Conservation (phyloP, 2,113 vertebrate genomes). For the Microcebus jonahi region DNA sequence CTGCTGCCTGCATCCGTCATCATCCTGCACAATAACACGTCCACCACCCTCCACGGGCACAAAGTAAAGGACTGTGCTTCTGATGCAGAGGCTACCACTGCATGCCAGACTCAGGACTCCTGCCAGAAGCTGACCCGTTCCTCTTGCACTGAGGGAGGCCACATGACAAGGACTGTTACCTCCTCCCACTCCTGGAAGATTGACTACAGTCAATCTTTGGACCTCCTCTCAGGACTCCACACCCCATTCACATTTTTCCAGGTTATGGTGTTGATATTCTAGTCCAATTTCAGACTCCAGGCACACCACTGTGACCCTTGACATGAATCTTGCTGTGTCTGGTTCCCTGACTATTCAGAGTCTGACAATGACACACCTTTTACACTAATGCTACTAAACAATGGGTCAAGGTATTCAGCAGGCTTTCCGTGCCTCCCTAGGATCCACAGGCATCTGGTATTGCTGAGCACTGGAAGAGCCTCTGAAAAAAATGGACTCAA, state of each 20-base stretch:
- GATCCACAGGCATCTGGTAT: background rate
- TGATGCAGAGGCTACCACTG: no score
- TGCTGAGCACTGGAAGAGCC: background rate
- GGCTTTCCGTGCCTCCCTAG: background rate
- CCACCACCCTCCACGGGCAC: background rate
- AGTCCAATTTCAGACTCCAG: background rate
- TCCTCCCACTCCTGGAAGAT: background rate
- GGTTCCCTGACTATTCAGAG: background rate
- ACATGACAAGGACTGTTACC: background rate
- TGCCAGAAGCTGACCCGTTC: background rate
- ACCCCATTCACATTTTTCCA: background rate
- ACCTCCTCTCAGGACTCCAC: background rate
- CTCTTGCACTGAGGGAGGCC: background rate
- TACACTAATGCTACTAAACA: background rate
- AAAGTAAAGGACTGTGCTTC: background rate
- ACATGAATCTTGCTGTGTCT: background rate
- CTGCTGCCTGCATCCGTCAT: accelerated
- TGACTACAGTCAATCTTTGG: background rate
- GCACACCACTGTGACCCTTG: background rate
- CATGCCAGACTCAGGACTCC: background rate
- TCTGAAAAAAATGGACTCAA: background rate
- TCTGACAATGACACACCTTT: background rate
- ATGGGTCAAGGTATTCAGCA: background rate
- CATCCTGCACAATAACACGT: background rate
- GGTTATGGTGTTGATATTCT: background rate